Evolutionary conservation across 2,113 vertebrate genomes (phyloP).

Genomic region (Chauna torquata): DNA sequence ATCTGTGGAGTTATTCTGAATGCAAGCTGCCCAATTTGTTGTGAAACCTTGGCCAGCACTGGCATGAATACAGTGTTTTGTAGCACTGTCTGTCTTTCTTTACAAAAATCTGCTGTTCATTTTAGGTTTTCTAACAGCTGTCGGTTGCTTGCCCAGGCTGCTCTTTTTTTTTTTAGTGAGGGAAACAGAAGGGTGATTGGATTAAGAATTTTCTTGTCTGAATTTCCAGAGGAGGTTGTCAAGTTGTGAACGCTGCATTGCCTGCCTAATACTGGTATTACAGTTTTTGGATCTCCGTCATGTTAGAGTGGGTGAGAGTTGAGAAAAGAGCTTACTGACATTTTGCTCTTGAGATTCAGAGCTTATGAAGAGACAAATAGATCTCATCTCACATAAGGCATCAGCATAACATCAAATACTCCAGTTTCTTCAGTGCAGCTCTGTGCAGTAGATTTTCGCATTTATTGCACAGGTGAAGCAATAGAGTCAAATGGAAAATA

Average conservation of each 20-base stretch:
- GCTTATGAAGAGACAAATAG: neutral
- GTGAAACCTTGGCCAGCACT: conserved; percentile 53
- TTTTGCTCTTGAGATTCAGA: neutral
- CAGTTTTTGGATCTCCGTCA: neutral
- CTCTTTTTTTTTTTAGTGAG: conserved; percentile 30
- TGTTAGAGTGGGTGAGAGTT: neutral
- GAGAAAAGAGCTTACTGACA: neutral
- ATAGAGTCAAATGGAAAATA: neutral
- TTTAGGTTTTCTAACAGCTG: conserved; percentile 48
- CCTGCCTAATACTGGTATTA: neutral
- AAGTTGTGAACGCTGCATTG: neutral
- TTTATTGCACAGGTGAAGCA: neutral
- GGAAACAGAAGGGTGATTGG: neutral
- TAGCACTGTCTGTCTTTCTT: conserved; percentile 51
- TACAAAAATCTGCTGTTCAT: conserved; percentile 54
- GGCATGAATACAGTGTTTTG: conserved; percentile 45
- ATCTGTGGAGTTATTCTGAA: conserved; percentile 17
- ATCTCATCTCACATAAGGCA: neutral
- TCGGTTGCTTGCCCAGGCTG: conserved; percentile 23
- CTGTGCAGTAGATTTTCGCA: neutral
- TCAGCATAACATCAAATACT: neutral
- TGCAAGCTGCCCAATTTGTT: conserved; percentile 57
- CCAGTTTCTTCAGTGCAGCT: neutral
- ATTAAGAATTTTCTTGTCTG: neutral
- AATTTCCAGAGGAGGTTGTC: neutral